These are phyloP conservation scores for Falco peregrinus DNA, from an alignment of 2,797 vertebrate genomes.

Conservation along the genomic window DNA sequence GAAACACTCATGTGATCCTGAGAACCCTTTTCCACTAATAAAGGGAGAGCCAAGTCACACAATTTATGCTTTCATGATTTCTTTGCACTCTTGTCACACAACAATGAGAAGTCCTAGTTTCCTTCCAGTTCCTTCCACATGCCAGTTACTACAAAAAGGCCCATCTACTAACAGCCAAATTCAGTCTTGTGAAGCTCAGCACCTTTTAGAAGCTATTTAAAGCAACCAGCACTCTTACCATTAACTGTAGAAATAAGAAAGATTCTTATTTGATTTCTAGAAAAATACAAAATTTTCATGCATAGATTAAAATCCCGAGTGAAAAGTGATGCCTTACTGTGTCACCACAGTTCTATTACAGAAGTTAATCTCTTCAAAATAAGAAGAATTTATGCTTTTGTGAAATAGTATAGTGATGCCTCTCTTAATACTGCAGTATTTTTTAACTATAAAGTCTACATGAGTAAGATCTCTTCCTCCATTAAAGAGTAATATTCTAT, in stretches of 20 bases:
- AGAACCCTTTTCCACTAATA: conserved; percentile 23
- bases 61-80: conserved; percentile 47
- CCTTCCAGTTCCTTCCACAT: conserved; percentile 8
- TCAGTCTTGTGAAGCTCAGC: not conserved
- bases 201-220: not conserved
- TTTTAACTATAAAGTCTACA: not conserved
- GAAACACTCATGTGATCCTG: conserved; percentile 24
- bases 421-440: too few relatives aligned
- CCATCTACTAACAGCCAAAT: conserved; percentile 6
- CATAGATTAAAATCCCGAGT: not conserved
- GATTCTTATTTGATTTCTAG: not conserved
- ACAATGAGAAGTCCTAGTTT: conserved; percentile 40
- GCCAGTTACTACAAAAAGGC: conserved; percentile 21
- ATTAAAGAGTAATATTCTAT: not conserved
- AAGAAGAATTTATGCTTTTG: too few relatives aligned
- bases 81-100: conserved; percentile 16
- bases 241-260: not conserved
- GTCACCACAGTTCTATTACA: not conserved
- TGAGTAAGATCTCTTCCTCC: not conserved
- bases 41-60: conserved; percentile 30
- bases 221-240: not conserved
- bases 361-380: fast-evolving
- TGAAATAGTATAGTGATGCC: too few relatives aligned
- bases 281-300: not conserved
- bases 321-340: not conserved